A percentile compares a stretch with the other conserved stretches of the same genome.
phyloP scores from a whole-genome alignment of 2,797 vertebrate species.

The Malurus leucopterus region DNA sequence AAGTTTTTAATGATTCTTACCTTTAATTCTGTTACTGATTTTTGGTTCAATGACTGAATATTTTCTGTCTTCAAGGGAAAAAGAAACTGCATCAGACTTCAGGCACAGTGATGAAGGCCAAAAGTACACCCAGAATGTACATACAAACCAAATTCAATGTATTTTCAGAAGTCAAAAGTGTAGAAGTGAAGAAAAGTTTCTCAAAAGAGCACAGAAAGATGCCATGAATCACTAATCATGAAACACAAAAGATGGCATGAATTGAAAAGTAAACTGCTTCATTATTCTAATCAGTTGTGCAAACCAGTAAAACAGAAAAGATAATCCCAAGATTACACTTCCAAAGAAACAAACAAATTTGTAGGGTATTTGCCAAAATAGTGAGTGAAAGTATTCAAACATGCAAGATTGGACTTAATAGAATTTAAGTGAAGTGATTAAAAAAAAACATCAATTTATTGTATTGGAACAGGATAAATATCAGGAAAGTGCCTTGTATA shows the following conservation, averaged over 20 bases:
- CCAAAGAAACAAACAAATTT: neutral
- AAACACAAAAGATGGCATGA: neutral
- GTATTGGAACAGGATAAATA: neutral
- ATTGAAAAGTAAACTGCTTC: neutral
- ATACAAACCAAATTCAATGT: accelerated
- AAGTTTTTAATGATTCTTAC: neutral
- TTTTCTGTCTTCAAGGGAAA: neutral
- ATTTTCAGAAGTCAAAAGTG: neutral
- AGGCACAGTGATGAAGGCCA: neutral
- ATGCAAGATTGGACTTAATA: neutral
- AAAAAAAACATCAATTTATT: neutral
- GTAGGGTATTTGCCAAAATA: neutral
- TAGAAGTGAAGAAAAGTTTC: neutral
- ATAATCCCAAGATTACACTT: neutral
- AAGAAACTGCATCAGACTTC: neutral
- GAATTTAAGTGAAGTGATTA: neutral
- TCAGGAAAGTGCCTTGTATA: neutral
- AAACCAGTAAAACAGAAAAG: neutral
- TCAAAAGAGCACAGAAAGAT: neutral
- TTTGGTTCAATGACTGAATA: neutral
- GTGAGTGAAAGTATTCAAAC: neutral
- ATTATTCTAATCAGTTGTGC: neutral
- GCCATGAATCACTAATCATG: neutral
- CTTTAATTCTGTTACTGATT: neutral
- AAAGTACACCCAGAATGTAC: neutral